Evolutionary conservation across 2,113 vertebrate genomes (phyloP).

Genomic region (Pterocles gutturalis): DNA sequence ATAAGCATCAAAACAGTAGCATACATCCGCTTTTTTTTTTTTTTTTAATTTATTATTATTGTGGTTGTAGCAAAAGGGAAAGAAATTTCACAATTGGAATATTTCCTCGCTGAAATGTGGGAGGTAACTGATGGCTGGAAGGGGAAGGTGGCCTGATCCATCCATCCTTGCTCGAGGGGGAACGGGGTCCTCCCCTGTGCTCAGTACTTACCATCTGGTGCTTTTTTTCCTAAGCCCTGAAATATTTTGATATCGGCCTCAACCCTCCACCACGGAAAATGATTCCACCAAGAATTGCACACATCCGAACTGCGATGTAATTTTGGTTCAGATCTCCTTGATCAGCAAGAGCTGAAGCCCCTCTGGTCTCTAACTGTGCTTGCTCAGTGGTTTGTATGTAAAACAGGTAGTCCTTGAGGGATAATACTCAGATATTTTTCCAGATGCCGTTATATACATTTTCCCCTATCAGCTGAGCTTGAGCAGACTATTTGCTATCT

Average conservation of each 20-base stretch:
- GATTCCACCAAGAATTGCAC: background rate
- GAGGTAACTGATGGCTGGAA: background rate
- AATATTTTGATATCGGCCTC: background rate
- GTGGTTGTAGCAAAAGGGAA: background rate
- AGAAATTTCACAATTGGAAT: background rate
- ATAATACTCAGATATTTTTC: background rate
- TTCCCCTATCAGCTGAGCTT: background rate
- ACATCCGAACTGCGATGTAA: background rate
- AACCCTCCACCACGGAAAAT: background rate
- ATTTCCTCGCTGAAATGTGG: background rate
- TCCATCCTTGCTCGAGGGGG: rapidly evolving
- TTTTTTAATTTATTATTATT: background rate
- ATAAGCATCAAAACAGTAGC: background rate
- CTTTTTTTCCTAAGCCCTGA: background rate
- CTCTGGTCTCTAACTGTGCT: background rate
- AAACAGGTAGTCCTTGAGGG: background rate
- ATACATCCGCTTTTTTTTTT: too few relatives aligned
- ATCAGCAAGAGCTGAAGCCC: background rate
- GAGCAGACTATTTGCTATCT: background rate
- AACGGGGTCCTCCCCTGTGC: background rate
- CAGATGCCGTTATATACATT: background rate
- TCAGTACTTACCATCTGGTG: background rate
- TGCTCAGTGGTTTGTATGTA: background rate
- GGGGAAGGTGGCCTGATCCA: background rate
- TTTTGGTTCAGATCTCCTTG: background rate